Percentiles rank a stretch among this genome's conserved stretches.
These are phyloP conservation scores for Brachynemurus nebulosus DNA, from an alignment of 2,888 invertebrate species.

Conservation along the genomic window DNA sequence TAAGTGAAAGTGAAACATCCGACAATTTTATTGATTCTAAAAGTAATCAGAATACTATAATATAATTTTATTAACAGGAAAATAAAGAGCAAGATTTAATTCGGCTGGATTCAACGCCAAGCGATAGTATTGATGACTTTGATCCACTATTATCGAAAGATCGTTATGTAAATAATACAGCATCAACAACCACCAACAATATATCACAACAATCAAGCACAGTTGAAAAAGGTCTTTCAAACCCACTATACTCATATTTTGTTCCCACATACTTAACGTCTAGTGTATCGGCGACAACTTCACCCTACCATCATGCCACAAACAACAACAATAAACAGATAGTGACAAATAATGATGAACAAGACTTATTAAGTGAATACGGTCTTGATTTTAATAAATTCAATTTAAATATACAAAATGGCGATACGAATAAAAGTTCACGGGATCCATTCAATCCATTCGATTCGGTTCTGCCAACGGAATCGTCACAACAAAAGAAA, in stretches of 20 bases:
- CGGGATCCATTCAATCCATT: slow-evolving; percentile 26
- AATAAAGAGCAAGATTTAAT: slow-evolving; percentile 57
- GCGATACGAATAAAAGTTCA: slow-evolving; percentile 18
- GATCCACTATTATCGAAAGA: slow-evolving; percentile 43
- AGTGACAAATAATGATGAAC: slow-evolving; percentile 36
- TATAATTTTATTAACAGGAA: too few species aligned
- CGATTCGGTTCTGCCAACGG: slow-evolving; percentile 12
- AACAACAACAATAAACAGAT: slow-evolving; percentile 8
- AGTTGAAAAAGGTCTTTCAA: slow-evolving; percentile 35
- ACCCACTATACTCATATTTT: slow-evolving; percentile 36
- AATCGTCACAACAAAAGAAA: slow-evolving; percentile 35
- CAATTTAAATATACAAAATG: slow-evolving; percentile 29
- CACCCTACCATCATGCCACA: slow-evolving; percentile 32
- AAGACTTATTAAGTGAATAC: slow-evolving; percentile 57
- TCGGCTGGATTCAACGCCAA: slow-evolving; percentile 47
- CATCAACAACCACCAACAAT: slow-evolving; percentile 33
- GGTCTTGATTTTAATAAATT: slow-evolving; percentile 54
- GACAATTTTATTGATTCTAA: too few species aligned
- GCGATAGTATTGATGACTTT: slow-evolving; percentile 48
- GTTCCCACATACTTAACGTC: slow-evolving; percentile 19
- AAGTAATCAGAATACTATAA: too few species aligned
- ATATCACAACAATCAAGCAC: slow-evolving; percentile 28
- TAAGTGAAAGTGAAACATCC: too few species aligned
- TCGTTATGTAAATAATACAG: too few species aligned
- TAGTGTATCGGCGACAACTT: slow-evolving; percentile 38